Percentiles rank a stretch among this genome's conserved stretches.
Evolutionary conservation across 2,888 invertebrate species (phyloP).

Genomic region (Conomelus anceps): DNA sequence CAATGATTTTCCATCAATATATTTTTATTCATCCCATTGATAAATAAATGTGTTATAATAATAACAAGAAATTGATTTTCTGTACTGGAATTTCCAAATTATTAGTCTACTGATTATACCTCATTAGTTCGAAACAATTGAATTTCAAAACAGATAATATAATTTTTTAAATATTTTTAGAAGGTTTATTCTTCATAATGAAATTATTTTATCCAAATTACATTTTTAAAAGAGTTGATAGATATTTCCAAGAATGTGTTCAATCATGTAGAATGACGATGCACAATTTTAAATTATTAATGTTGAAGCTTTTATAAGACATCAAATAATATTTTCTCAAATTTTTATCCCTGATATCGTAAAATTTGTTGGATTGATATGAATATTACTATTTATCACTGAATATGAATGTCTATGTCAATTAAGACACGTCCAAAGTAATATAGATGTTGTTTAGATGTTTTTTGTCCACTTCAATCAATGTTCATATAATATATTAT

Average conservation of each 20-base stretch:
- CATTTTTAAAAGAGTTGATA: neutral
- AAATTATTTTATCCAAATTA: no score
- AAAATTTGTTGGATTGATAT: neutral
- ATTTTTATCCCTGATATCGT: neutral
- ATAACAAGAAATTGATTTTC: no score
- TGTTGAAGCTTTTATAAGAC: neutral
- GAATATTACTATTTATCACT: neutral
- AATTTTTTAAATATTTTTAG: neutral
- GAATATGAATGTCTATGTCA: neutral
- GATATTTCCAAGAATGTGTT: neutral
- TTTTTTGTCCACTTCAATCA: no score
- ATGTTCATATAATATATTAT: neutral
- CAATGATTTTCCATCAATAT: no score
- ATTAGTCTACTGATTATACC: no score
- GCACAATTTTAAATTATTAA: neutral
- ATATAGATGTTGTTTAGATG: neutral
- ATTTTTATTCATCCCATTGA: no score
- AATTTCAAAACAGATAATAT: neutral
- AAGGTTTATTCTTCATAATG: neutral
- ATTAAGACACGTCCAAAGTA: neutral
- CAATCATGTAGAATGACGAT: neutral
- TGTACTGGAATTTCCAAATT: no score
- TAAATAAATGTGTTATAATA: no score
- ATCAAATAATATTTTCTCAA: neutral
- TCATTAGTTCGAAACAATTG: no score